These are phyloP conservation scores for Hippopotamus amphibius DNA, from an alignment of 2,113 vertebrate genomes.

Conservation along the genomic window DNA sequence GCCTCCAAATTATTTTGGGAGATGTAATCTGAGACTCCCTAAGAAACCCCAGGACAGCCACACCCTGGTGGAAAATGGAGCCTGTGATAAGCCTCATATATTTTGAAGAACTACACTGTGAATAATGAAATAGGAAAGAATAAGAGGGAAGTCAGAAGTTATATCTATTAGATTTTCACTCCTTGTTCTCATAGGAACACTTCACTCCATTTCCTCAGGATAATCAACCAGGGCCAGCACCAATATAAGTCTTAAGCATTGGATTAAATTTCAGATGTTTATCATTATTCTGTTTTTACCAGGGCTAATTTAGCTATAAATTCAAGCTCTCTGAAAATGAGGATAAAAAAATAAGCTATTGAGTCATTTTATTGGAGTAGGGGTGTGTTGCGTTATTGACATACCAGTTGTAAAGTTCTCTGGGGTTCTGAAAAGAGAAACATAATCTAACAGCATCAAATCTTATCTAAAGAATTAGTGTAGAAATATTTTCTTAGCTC, in stretches of 20 bases:
- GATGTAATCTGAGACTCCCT: neutral
- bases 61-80: neutral
- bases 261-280: slow-evolving; percentile 54
- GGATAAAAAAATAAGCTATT: slow-evolving; percentile 19
- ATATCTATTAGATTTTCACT: neutral
- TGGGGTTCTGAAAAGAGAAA: neutral
- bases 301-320: neutral
- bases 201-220: neutral
- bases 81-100: neutral
- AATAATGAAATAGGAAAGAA: neutral
- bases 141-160: neutral
- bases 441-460: neutral
- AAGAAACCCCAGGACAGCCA: neutral
- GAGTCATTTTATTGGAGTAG: slow-evolving; percentile 54
- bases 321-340: slow-evolving; percentile 29
- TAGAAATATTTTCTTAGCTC: slow-evolving; percentile 1
- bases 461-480: neutral
- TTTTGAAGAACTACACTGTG: neutral
- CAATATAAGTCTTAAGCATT: neutral
- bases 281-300: slow-evolving; percentile 16
- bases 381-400: neutral
- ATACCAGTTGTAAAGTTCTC: slow-evolving; percentile 37
- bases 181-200: neutral
- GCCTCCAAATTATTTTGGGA: neutral
- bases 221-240: neutral